phyloP scores from a whole-genome alignment of 2,797 vertebrate genomes.

The Spinibarbus caldwelli region DNA sequence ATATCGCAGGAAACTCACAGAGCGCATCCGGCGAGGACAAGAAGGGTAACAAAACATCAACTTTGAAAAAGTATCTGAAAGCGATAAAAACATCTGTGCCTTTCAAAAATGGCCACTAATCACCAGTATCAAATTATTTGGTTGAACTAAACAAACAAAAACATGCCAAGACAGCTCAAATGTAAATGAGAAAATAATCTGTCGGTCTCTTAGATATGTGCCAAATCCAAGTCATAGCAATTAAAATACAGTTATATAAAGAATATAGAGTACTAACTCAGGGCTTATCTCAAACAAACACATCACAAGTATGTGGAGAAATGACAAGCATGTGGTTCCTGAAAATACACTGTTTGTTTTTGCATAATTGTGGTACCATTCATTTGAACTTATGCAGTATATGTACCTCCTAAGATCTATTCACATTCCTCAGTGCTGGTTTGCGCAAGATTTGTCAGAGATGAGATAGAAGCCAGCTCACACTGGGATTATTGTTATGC shows the following conservation, averaged over 20 bases:
- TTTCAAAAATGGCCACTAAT: constrained; percentile 10
- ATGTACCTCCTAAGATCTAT: constrained; percentile 24
- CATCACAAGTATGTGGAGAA: constrained; percentile 11
- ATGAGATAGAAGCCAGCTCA: constrained; percentile 31
- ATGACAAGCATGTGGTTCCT: constrained; percentile 47
- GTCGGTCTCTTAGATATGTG: background rate
- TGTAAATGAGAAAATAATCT: background rate
- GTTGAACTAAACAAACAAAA: constrained; percentile 9
- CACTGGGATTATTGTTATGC: constrained; percentile 30
- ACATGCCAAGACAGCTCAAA: background rate
- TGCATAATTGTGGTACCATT: constrained; percentile 41
- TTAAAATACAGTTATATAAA: background rate
- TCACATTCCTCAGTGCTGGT: constrained; percentile 13
- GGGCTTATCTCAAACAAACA: constrained; percentile 31
- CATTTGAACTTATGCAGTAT: constrained; percentile 16
- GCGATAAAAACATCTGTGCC: background rate
- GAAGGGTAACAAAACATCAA: constrained; percentile 6
- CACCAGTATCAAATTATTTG: background rate
- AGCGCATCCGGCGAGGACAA: background rate
- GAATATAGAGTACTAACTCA: background rate
- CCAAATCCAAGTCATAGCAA: background rate
- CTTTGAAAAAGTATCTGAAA: constrained; percentile 5
- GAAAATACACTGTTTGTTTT: constrained; percentile 48
- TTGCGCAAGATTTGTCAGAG: constrained; percentile 31
- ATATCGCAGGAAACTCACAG: constrained; percentile 40